Conservation (phyloP, 2,113 vertebrate species). For the Epinephelus moara region DNA sequence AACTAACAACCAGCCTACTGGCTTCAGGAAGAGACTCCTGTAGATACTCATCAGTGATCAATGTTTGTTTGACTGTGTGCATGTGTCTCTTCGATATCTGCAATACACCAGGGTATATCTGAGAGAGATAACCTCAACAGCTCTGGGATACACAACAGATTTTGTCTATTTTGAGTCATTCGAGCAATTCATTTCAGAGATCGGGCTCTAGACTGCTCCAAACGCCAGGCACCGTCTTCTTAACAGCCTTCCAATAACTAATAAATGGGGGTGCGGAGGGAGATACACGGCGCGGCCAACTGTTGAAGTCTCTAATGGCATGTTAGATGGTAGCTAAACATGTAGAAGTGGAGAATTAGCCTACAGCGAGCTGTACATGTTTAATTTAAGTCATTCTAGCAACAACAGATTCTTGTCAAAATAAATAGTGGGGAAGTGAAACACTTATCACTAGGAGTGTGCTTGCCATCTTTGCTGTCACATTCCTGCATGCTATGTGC, state of each 20-base stretch:
- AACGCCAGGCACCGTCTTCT: neutral
- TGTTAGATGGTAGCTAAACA: constrained; percentile 23
- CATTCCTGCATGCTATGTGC: constrained; percentile 29
- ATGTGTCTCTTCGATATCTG: constrained; percentile 1
- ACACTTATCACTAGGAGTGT: constrained; percentile 18
- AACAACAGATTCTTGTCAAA: constrained; percentile 48
- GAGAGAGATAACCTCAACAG: constrained; percentile 8
- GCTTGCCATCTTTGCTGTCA: constrained; percentile 41
- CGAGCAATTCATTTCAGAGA: constrained; percentile 8
- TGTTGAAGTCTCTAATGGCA: constrained; percentile 41
- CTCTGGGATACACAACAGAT: neutral
- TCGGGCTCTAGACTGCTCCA: constrained; percentile 10
- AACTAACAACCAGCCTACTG: neutral
- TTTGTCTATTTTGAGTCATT: constrained; percentile 7
- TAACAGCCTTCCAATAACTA: constrained; percentile 37
- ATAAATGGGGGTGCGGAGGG: constrained; percentile 22
- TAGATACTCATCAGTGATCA: constrained; percentile 27
- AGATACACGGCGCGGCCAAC: constrained; percentile 23
- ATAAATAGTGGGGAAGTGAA: constrained; percentile 59
- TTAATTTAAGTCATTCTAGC: constrained; percentile 46
- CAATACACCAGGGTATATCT: neutral
- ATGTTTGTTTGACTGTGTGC: constrained; percentile 33
- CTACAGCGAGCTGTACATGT: constrained; percentile 27
- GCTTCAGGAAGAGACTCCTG: neutral
- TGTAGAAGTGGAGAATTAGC: constrained; percentile 45